Evolutionary conservation across 2,113 vertebrate species (phyloP), one percentile per base, ranked within the genome.

Genomic region (Heterotilapia buettikoferi): DNA sequence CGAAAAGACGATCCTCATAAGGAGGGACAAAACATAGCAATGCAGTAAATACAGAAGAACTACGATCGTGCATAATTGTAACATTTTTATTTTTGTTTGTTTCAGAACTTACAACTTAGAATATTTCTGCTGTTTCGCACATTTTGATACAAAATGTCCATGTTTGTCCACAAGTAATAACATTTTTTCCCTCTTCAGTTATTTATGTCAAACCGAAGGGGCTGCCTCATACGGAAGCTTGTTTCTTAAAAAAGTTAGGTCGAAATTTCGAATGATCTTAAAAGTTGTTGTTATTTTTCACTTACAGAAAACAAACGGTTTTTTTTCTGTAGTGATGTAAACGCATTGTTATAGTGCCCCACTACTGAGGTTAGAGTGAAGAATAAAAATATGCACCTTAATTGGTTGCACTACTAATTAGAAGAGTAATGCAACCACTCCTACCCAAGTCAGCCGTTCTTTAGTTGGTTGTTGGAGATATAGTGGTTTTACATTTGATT

Each of bases 401-500:
- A 14, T 21, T 14, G n/a, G n/a, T n/a, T n/a, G n/a, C n/a, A n/a
- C n/a, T n/a, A n/a, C n/a, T n/a, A n/a, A n/a, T n/a, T n/a, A 2
- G 11, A 71, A 14, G 36, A 71, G 21, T 26, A 45, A 26, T 73
- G 21, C 38, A 16, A 45, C 7, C n/a, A 71, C 13, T 8, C 38
- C 36, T 40, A 66, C 61, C 0, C 18, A n/a, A 36, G 31, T 66
- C 10, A 66, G 31, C 33, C 6, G 19, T 36, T 66, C 18, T 66
- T 66, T 66, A n/a, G 18, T 36, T 66, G 61, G 61, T 38, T 66
- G 18, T n/a, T 36, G 31, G 31, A 66, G 31, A 61, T n/a, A 66
- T 36, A 43, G 5, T 24, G 38, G n/a, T 71, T 43, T 71, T 40
- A 71, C 36, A 71, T 24, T 43, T 0, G 7, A 8, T 21, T 66